Conservation (phyloP, 37 sponge, comb jelly and placozoan species). For the Lycopodina hypogea region DNA sequence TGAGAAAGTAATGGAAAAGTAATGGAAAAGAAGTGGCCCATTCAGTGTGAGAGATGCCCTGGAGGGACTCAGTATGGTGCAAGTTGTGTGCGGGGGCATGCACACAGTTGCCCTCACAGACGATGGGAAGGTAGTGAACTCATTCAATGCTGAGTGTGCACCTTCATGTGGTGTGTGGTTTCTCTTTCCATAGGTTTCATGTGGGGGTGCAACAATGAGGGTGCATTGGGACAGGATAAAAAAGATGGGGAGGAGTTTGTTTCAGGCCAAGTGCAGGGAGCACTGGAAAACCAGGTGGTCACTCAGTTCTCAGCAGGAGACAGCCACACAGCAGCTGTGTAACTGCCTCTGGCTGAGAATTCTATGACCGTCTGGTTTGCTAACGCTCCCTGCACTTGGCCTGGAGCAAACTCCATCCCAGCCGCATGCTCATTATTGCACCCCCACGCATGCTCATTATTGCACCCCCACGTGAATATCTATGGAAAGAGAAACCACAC, state of each 20-base stretch:
- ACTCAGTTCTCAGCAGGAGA: constrained; percentile 95
- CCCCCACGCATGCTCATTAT: constrained; percentile 96
- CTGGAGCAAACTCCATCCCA: constrained; percentile 74
- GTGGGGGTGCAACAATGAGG: constrained; percentile 99
- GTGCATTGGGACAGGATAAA: constrained; percentile 79
- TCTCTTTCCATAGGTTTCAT: constrained; percentile 67
- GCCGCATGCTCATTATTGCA: constrained; percentile 38
- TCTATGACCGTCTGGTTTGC: constrained; percentile 58
- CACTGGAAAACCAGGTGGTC: constrained; percentile 38
- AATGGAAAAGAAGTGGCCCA: too few species aligned
- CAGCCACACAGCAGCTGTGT: constrained; percentile 93
- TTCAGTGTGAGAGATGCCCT: constrained; percentile 64
- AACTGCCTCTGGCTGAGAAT: constrained; percentile 93
- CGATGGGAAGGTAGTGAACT: constrained; percentile 65
- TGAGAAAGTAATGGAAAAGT: constrained; percentile 81
- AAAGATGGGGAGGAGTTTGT: constrained; percentile 66
- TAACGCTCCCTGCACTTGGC: constrained; percentile 48
- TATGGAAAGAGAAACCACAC: constrained; percentile 16
- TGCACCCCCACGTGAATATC: constrained; percentile 97
- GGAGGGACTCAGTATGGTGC: constrained; percentile 53
- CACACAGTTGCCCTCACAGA: constrained; percentile 90
- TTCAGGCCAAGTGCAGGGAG: constrained; percentile 65
- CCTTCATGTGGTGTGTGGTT: too few species aligned
- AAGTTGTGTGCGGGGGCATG: constrained; percentile 94
- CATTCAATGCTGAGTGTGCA: too few species aligned